Percentiles rank a stretch among this genome's conserved stretches.
Conservation (phyloP, 2,888 invertebrate species). For the Physocephala rufipes region DNA sequence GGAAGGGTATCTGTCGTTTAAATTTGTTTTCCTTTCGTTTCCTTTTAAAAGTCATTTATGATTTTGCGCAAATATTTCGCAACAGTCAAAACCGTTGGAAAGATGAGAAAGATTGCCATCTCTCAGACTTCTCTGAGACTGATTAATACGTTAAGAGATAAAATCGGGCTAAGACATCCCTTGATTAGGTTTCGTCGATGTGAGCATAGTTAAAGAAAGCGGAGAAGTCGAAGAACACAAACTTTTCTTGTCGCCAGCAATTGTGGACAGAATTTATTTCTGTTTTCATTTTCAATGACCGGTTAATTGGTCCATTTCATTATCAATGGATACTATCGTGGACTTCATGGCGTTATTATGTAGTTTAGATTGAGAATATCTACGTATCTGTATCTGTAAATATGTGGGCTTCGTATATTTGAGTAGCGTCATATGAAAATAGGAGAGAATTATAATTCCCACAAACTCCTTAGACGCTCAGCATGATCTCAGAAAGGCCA, state of each 20-base stretch:
- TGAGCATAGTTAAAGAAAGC: neutral
- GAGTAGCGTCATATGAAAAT: neutral
- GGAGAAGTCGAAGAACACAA: too few relatives aligned
- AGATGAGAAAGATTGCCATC: neutral
- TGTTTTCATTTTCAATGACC: slow-evolving; percentile 3
- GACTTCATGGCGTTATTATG: neutral
- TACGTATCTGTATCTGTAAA: neutral
- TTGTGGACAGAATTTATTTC: slow-evolving; percentile 5
- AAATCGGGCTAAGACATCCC: neutral
- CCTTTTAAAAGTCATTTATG: neutral
- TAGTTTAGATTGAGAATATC: neutral
- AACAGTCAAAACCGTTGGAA: neutral
- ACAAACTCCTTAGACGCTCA: too few relatives aligned
- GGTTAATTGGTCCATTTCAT: slow-evolving; percentile 20
- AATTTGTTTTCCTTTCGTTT: slow-evolving; percentile 8
- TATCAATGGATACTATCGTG: neutral
- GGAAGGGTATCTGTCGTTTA: slow-evolving; percentile 1
- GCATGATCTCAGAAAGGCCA: too few relatives aligned
- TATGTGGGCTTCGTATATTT: neutral
- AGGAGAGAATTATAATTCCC: neutral
- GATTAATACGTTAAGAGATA: slow-evolving; percentile 31
- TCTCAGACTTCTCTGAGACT: slow-evolving; percentile 5
- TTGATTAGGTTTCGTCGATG: neutral
- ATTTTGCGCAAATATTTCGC: slow-evolving; percentile 22
- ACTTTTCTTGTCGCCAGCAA: neutral